A percentile compares a stretch with the other conserved stretches of the same genome.
phyloP scores from a whole-genome alignment of 35 echinoderm and acorn worm species.

The Holothuria glaberrima region DNA sequence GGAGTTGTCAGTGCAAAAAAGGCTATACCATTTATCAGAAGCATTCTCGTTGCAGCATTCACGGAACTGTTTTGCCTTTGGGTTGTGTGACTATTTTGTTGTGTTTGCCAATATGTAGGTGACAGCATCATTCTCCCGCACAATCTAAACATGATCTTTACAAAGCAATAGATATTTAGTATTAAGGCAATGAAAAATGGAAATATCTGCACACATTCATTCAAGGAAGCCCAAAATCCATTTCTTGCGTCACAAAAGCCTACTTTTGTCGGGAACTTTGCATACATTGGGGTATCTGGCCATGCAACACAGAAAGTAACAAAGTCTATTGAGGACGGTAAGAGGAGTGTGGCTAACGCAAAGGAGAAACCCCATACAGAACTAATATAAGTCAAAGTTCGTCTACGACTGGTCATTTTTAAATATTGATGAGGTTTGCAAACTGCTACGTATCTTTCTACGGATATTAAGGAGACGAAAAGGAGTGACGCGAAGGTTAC shows the following conservation, averaged over 20 bases:
- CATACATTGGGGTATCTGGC: constrained; percentile 35
- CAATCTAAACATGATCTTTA: constrained; percentile 59
- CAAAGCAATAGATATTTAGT: constrained; percentile 48
- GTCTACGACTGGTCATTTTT: neutral
- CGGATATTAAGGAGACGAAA: constrained; percentile 62
- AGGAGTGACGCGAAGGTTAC: constrained; percentile 56
- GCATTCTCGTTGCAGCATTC: constrained; percentile 70
- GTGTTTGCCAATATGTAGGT: neutral
- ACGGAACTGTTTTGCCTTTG: neutral
- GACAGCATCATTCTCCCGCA: neutral
- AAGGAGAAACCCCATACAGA: constrained; percentile 52
- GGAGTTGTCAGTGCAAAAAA: constrained; percentile 69
- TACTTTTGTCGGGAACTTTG: constrained; percentile 23
- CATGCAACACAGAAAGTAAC: constrained; percentile 7
- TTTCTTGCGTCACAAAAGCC: constrained; percentile 50
- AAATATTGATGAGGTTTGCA: constrained; percentile 62
- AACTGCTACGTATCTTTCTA: constrained; percentile 71
- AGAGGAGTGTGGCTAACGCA: constrained; percentile 36
- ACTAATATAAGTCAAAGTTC: constrained; percentile 35
- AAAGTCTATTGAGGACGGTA: constrained; percentile 50
- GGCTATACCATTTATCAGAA: constrained; percentile 62
- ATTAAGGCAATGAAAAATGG: constrained; percentile 73
- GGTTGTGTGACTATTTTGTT: neutral
- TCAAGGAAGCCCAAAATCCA: neutral
- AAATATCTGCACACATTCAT: constrained; percentile 57